Base-by-base conservation (phyloP, 1,140 invertebrate species). In the Euglossa dilemma region DNA sequence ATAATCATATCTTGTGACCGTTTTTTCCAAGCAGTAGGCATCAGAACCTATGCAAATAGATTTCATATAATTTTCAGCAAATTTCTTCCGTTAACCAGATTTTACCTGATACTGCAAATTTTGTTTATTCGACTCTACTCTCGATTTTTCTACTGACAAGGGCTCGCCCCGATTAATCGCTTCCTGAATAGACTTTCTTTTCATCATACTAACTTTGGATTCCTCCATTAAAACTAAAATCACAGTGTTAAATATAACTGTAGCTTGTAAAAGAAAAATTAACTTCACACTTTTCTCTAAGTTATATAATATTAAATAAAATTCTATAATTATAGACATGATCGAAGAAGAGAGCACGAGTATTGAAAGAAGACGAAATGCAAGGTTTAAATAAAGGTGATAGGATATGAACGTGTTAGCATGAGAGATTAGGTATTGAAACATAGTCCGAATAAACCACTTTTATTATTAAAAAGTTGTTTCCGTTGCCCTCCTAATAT, bases 151-250 rank as follows among this genome's bases (percentile, higher is more conserved):
- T 12, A 52, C 74, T 0, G 93, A 91, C 72, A 95, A 89, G 8
- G 93, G 87, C 74, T 94, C 91, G 4, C 94, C 94, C 59, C 87
- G 92, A 57, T 94, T 91, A 0, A 94, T 81, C 9, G 91, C 92
- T 36, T 87, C 87, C 76, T 93, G 90, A 69, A 95, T 93, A 1
- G 87, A 85, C 87, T 93, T 93, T 45, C 93, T 92, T 83, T 94
- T 94, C 88, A 93, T 91, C 92, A 94, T 94, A 6, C 92, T 90
- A 9, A 95, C 75, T 83, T 93, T 94, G 3, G 94, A 94, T 86
- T 95, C 94, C 75, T 94, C 93, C 92, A 95, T 94, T n/a, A 95
- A 80, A 36, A 93, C 94, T 95, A 43, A 57, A 12, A 79, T 80
- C 66, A 43, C 50, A 87, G 4, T 6, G 45, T 52, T 11, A 61